Evolutionary conservation across 1,140 invertebrate genomes (phyloP), one percentile per base, ranked within the genome.

Genomic region (Frieseomelitta varia): DNA sequence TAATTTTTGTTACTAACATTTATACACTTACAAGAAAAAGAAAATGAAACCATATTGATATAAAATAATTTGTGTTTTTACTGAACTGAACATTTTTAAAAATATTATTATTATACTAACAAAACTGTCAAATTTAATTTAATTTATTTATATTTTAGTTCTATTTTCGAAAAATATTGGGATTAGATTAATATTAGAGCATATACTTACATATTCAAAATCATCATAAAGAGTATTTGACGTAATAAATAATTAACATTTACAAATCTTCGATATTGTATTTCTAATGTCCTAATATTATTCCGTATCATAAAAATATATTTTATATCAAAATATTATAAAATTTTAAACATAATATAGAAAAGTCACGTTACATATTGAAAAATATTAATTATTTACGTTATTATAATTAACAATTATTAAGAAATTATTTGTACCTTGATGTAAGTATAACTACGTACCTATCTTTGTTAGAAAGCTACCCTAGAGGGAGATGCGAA

Each of bases 401-500:
- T 61, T 53, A 47, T 47, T 47, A 65, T 15, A 30, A 24, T 69
- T 15, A 10, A 68, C 69, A 68, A 71, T 58, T 55, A 83, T 15
- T 58, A n/a, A 58, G 4, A 0, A 83, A 19, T 78, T 71, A 34
- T 83, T 83, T 51, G 65, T 61, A 61, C 39, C 47, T 61, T 56
- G 84, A 14, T 67, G 56, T 81, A 73, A 79, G 51, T 34, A 73
- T 53, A 73, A 4, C 63, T 88, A 79, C 73, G 30, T 85, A 86
- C 74, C 72, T 56, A 88, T 30, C 30, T 11, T 76, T 27, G 56
- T 93, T 81, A 93, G 83, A 91, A 92, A 56, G 81, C 89, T 86
- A 82, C 87, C 79, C 92, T 94, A 73, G 93, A 93, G 34, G 94
- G 94, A 21, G 94, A 94, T 53, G 93, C 93, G 73, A 95, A 95